Conservation (phyloP, 1,140 invertebrate species). For the Phenacoccus solenopsis region DNA sequence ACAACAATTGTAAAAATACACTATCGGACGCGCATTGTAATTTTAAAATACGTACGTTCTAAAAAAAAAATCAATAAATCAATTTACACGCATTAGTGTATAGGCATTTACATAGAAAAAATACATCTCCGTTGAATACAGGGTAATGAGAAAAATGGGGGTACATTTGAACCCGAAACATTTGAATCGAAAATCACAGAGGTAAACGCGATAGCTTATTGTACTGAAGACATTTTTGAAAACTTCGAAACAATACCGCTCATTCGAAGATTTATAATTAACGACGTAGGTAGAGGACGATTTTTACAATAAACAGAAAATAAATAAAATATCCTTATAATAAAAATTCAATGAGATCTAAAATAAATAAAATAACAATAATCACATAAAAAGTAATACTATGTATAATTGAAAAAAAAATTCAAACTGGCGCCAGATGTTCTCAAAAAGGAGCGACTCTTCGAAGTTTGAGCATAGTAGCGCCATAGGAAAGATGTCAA, state of each 20-base stretch:
- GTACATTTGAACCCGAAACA: neutral
- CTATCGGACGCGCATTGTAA: constrained; percentile 1
- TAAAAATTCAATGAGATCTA: constrained; percentile 11
- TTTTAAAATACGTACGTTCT: neutral
- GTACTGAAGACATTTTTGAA: neutral
- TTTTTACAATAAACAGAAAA: neutral
- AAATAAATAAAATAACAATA: constrained; percentile 16
- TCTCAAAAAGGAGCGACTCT: neutral
- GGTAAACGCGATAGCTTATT: neutral
- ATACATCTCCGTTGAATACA: neutral
- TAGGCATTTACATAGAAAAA: neutral
- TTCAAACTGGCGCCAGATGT: neutral
- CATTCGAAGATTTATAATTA: neutral
- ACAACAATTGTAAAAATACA: constrained; percentile 12
- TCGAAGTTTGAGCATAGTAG: neutral
- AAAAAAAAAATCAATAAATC: neutral
- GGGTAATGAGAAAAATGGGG: neutral
- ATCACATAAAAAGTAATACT: constrained; percentile 4
- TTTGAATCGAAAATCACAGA: constrained; percentile 6
- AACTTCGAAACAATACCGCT: neutral
- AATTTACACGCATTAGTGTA: neutral
- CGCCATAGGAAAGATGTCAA: neutral
- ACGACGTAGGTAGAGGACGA: neutral
- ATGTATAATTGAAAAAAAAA: neutral
- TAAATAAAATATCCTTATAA: neutral